Evolutionary conservation across 2,797 vertebrate genomes (phyloP).

Genomic region (Smutsia temminckii): DNA sequence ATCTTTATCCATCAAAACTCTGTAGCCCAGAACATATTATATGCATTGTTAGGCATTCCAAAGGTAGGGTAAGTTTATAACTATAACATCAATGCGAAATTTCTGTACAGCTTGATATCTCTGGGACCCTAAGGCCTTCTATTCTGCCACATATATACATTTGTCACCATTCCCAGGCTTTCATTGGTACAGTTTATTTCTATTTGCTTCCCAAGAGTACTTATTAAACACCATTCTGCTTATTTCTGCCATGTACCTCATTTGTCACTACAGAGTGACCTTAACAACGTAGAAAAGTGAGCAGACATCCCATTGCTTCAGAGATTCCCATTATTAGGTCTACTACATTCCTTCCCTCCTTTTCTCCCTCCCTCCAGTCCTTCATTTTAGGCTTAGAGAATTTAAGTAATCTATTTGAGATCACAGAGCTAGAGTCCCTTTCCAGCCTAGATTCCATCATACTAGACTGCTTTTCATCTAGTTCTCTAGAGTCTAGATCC

Average conservation of each 20-base stretch:
- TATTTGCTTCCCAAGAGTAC: constrained; percentile 43
- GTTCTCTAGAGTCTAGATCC: background rate
- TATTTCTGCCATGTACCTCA: constrained; percentile 48
- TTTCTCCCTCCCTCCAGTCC: rapidly evolving
- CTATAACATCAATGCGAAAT: constrained; percentile 38
- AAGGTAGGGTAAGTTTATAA: constrained; percentile 20
- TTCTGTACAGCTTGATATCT: constrained; percentile 38
- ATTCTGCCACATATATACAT: background rate
- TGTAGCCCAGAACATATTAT: background rate
- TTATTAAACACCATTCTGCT: constrained; percentile 55
- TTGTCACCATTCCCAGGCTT: constrained; percentile 48
- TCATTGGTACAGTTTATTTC: constrained; percentile 51
- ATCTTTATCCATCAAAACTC: background rate
- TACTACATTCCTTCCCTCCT: rapidly evolving
- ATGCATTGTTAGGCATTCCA: background rate
- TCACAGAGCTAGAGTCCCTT: background rate
- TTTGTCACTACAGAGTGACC: constrained; percentile 31
- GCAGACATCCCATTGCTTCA: background rate
- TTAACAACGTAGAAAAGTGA: constrained; percentile 55
- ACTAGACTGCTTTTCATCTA: background rate
- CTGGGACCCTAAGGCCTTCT: constrained; percentile 50
- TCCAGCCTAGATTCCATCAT: background rate
- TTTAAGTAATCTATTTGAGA: background rate
- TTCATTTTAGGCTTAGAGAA: background rate
- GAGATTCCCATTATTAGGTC: background rate